phyloP scores from a whole-genome alignment of 2,888 invertebrate genomes.

The Leptinotarsa peninsularis region DNA sequence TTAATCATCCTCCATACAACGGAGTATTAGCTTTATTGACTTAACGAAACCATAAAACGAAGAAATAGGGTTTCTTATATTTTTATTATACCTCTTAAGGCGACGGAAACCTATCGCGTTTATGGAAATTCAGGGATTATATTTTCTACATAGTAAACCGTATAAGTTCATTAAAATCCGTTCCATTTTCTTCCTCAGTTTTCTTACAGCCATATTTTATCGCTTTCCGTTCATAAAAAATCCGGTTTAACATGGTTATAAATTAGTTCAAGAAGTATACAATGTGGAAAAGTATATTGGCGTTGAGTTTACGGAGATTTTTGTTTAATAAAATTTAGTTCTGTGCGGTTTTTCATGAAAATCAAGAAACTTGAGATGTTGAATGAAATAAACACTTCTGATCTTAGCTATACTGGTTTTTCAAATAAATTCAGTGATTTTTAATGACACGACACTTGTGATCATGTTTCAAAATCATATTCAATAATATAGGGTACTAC shows the following conservation, averaged over 20 bases:
- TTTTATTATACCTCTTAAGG: conserved; percentile 32
- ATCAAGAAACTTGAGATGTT: no score
- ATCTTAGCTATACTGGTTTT: no score
- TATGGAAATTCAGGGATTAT: conserved; percentile 33
- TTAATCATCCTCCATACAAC: conserved; percentile 11
- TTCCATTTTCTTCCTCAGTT: conserved; percentile 3
- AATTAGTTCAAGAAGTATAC: background rate
- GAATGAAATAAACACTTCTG: no score
- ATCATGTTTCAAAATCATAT: no score
- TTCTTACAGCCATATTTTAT: conserved; percentile 8
- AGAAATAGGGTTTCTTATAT: conserved; percentile 39
- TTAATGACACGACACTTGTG: no score
- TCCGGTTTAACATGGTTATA: background rate
- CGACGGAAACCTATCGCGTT: conserved; percentile 35
- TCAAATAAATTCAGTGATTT: no score
- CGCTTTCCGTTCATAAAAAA: background rate
- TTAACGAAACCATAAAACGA: conserved; percentile 40
- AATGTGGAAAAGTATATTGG: background rate
- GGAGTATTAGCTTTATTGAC: conserved; percentile 40
- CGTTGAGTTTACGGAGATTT: background rate
- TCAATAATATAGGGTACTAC: no score
- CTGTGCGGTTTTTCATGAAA: background rate
- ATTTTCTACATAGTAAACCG: conserved; percentile 31
- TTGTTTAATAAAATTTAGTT: background rate
- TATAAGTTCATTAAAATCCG: conserved; percentile 29